Percentiles rank a stretch among this genome's conserved stretches.
phyloP scores from a whole-genome alignment of 2,888 invertebrate species.

The Drosophila conformis region DNA sequence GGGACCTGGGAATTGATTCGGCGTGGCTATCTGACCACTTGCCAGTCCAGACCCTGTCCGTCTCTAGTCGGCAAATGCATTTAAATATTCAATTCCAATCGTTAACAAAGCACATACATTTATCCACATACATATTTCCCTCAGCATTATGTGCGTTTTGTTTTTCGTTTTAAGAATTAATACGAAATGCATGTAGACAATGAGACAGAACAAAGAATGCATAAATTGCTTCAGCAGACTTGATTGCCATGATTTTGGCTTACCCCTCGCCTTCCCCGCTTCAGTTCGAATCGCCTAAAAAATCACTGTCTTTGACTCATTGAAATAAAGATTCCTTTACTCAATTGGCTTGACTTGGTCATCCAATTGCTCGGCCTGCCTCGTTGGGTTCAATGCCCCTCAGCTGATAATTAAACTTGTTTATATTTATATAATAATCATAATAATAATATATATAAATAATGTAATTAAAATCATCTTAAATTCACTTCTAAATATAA shows the following conservation, averaged over 20 bases:
- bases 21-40: slow-evolving; percentile 53
- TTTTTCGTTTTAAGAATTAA: slow-evolving; percentile 54
- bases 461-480: background rate
- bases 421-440: background rate
- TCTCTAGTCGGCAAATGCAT: slow-evolving; percentile 53
- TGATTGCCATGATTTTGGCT: slow-evolving; percentile 45
- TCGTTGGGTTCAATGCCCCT: slow-evolving; percentile 53
- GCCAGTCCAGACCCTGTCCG: slow-evolving; percentile 1
- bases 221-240: slow-evolving; percentile 61
- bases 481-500: background rate
- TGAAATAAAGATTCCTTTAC: slow-evolving; percentile 36
- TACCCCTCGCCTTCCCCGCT: background rate
- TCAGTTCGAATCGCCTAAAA: slow-evolving; percentile 20
- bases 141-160: slow-evolving; percentile 7
- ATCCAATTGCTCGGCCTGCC: slow-evolving; percentile 23
- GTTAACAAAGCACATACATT: slow-evolving; percentile 15
- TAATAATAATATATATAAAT: background rate
- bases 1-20: slow-evolving; percentile 26
- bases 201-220: slow-evolving; percentile 66
- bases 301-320: slow-evolving; percentile 55
- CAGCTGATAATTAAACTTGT: background rate
- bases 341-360: slow-evolving; percentile 43
- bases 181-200: slow-evolving; percentile 43
- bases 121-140: slow-evolving; percentile 15
- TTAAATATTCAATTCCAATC: slow-evolving; percentile 57